These are phyloP conservation scores for Zhengitettix transpicula DNA, from an alignment of 2,888 invertebrate genomes.

Conservation along the genomic window DNA sequence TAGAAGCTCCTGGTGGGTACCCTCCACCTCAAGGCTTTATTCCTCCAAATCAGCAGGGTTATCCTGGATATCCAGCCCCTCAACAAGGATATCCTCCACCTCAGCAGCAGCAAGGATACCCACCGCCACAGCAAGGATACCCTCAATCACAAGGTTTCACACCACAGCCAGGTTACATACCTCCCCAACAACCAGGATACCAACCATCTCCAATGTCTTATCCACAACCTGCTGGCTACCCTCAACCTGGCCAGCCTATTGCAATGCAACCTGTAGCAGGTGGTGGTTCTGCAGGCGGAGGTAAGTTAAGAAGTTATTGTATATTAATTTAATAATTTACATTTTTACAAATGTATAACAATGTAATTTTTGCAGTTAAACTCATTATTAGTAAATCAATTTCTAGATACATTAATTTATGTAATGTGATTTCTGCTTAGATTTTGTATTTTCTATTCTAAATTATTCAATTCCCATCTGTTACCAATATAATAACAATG, in stretches of 20 bases:
- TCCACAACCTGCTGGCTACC: slow-evolving; percentile 5
- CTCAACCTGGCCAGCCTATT: slow-evolving; percentile 14
- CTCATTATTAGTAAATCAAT: too few relatives aligned
- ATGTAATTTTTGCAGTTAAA: neutral
- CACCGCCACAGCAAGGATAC: slow-evolving; percentile 2
- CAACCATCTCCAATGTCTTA: slow-evolving; percentile 5
- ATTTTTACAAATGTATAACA: neutral
- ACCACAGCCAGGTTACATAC: slow-evolving; percentile 22
- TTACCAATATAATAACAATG: too few relatives aligned
- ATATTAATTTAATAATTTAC: too few relatives aligned
- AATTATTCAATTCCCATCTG: too few relatives aligned
- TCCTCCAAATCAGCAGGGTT: neutral
- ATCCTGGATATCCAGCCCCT: slow-evolving; percentile 10
- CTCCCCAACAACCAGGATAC: slow-evolving; percentile 5
- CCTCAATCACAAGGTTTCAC: slow-evolving; percentile 19
- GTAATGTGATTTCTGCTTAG: too few relatives aligned
- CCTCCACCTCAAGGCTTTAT: neutral
- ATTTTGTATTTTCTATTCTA: too few relatives aligned
- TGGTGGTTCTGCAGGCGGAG: slow-evolving; percentile 2
- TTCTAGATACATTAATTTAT: too few relatives aligned
- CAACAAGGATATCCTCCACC: slow-evolving; percentile 10
- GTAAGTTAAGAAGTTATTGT: too few relatives aligned
- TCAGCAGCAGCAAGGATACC: neutral
- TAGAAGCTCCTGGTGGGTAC: neutral
- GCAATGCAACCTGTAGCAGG: slow-evolving; percentile 8